These are phyloP conservation scores for Nomada hirtipes DNA, from an alignment of 2,888 invertebrate genomes.

Conservation along the genomic window DNA sequence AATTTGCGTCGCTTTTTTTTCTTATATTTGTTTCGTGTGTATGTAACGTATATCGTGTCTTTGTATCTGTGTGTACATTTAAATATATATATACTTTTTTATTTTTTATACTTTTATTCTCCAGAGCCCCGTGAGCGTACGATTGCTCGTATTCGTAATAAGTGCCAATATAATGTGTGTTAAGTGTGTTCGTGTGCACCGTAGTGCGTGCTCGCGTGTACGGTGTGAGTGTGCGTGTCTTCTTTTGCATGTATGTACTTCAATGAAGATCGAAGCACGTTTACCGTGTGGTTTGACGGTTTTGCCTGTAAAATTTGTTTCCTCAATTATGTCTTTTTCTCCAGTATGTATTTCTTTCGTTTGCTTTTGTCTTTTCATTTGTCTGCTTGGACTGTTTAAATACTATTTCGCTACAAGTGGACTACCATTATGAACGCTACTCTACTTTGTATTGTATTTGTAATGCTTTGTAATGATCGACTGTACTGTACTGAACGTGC, in stretches of 20 bases:
- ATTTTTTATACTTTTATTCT: neutral
- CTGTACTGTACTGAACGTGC: constrained; percentile 77
- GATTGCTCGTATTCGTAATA: constrained; percentile 35
- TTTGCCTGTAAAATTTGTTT: constrained; percentile 68
- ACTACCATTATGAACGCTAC: constrained; percentile 83
- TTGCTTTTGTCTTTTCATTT: constrained; percentile 36
- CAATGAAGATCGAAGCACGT: constrained; percentile 64
- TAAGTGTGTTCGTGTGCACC: constrained; percentile 12
- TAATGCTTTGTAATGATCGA: constrained; percentile 79
- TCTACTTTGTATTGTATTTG: constrained; percentile 81
- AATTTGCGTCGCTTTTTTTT: constrained; percentile 43
- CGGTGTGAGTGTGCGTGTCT: constrained; percentile 31
- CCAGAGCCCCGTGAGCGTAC: constrained; percentile 5
- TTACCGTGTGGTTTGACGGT: constrained; percentile 56
- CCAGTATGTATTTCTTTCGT: constrained; percentile 54
- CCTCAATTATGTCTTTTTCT: constrained; percentile 66
- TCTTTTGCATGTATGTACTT: constrained; percentile 61
- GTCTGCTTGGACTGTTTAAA: constrained; percentile 72
- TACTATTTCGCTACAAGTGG: constrained; percentile 83
- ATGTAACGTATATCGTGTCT: constrained; percentile 10
- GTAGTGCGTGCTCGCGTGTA: constrained; percentile 11
- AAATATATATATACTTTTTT: constrained; percentile 11
- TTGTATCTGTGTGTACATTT: constrained; percentile 35
- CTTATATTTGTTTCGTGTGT: constrained; percentile 12
- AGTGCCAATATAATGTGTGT: constrained; percentile 38